These are phyloP conservation scores for Globodera rostochiensis DNA, from an alignment of 1,140 invertebrate genomes.

Conservation along the genomic window DNA sequence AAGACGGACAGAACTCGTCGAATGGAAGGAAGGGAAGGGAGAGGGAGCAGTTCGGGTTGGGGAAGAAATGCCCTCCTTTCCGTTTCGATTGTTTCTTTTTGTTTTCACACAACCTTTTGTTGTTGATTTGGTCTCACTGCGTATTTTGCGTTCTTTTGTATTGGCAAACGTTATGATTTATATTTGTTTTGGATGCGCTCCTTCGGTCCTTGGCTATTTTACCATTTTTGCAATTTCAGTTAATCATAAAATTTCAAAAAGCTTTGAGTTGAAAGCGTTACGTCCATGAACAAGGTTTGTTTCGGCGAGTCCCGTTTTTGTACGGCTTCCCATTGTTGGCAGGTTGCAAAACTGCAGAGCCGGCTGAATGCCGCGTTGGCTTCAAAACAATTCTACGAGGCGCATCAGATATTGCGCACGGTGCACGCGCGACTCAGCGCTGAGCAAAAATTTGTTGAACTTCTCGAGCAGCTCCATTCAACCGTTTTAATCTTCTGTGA, in stretches of 20 bases:
- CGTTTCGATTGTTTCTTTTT: background rate
- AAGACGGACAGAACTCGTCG: background rate
- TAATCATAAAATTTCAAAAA: no score
- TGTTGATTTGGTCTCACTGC: constrained; percentile 11
- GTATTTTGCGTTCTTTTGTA: background rate
- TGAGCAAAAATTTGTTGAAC: constrained; percentile 17
- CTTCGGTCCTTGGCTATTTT: no score
- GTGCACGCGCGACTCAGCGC: constrained; percentile 35
- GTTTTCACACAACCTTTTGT: background rate
- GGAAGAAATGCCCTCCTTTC: background rate
- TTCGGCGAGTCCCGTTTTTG: no score
- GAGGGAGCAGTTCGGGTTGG: no score
- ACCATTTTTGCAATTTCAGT: no score
- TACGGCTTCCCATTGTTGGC: constrained; percentile 3
- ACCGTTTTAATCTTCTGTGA: constrained; percentile 28
- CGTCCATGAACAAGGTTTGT: no score
- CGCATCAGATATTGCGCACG: constrained; percentile 48
- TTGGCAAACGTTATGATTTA: background rate
- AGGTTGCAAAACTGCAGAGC: constrained; percentile 42
- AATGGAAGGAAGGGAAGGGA: no score
- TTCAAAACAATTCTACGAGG: constrained; percentile 44
- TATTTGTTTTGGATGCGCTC: background rate
- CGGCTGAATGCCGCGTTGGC: constrained; percentile 31
- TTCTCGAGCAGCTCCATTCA: constrained; percentile 30
- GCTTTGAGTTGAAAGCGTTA: no score